Evolutionary conservation across 2,888 invertebrate genomes (phyloP).

Genomic region (Drosophila phalerata): DNA sequence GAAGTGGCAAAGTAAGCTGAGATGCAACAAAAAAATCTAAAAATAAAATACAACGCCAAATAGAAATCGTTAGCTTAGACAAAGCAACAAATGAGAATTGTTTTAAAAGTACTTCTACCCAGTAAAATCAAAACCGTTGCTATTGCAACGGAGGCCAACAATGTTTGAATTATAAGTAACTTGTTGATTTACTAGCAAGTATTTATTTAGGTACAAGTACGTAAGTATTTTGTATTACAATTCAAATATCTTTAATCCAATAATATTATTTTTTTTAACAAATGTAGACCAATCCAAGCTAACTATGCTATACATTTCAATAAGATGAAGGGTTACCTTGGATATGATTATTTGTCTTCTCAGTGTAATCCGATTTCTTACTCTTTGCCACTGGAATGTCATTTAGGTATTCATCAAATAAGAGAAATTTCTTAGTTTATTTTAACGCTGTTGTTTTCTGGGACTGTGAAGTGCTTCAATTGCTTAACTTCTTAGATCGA

Average conservation of each 20-base stretch:
- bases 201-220: background rate
- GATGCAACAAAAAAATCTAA: constrained; percentile 31
- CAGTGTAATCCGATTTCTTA: constrained; percentile 1
- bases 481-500: constrained; percentile 23
- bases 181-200: background rate
- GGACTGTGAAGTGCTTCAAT: constrained; percentile 20
- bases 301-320: too few species aligned
- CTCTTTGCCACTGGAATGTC: constrained; percentile 7
- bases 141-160: background rate
- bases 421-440: constrained; percentile 6
- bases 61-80: constrained; percentile 6
- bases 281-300: background rate
- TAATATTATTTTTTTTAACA: too few species aligned
- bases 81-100: constrained; percentile 18
- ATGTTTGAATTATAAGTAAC: background rate
- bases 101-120: constrained; percentile 8
- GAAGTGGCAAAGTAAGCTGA: constrained; percentile 15
- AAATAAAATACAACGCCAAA: constrained; percentile 53
- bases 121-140: constrained; percentile 1
- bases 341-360: background rate
- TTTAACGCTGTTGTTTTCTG: constrained; percentile 9
- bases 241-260: too few species aligned
- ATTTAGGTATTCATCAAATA: constrained; percentile 18
- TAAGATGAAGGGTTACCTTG: background rate
- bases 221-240: background rate